Conservation (phyloP, 2,113 vertebrate genomes). For the Neogobius melanostomus region DNA sequence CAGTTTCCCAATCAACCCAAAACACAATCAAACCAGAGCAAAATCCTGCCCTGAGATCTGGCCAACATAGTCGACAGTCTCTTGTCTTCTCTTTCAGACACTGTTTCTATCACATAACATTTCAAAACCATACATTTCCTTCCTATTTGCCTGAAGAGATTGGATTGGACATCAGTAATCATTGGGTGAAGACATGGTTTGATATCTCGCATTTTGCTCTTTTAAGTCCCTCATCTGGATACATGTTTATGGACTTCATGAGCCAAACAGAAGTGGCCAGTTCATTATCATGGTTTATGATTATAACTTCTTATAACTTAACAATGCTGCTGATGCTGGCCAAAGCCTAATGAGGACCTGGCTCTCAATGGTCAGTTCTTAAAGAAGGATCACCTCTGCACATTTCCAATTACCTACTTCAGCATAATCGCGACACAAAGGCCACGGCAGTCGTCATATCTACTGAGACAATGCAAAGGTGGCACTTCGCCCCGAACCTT, state of each 20-base stretch:
- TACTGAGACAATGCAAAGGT: constrained; percentile 58
- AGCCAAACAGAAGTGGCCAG: not conserved
- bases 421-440: constrained; percentile 63
- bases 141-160: too few species aligned
- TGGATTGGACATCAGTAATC: too few species aligned
- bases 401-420: constrained; percentile 52
- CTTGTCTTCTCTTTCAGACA: too few species aligned
- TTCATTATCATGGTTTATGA: not conserved
- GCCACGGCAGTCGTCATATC: constrained; percentile 49
- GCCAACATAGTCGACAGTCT: too few species aligned
- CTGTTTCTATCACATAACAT: too few species aligned
- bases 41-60: too few species aligned
- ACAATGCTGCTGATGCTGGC: not conserved
- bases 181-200: too few species aligned
- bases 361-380: constrained; percentile 29
- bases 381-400: constrained; percentile 32
- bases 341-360: constrained; percentile 24
- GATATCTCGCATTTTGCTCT: too few species aligned
- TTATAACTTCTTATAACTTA: constrained; percentile 4
- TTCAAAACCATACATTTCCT: too few species aligned
- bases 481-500: constrained; percentile 44
- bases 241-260: not conserved
- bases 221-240: not conserved
- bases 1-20: too few species aligned
- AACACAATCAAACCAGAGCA: too few species aligned